These are phyloP conservation scores for Leuctra nigra DNA, from an alignment of 2,888 invertebrate genomes.

Conservation along the genomic window DNA sequence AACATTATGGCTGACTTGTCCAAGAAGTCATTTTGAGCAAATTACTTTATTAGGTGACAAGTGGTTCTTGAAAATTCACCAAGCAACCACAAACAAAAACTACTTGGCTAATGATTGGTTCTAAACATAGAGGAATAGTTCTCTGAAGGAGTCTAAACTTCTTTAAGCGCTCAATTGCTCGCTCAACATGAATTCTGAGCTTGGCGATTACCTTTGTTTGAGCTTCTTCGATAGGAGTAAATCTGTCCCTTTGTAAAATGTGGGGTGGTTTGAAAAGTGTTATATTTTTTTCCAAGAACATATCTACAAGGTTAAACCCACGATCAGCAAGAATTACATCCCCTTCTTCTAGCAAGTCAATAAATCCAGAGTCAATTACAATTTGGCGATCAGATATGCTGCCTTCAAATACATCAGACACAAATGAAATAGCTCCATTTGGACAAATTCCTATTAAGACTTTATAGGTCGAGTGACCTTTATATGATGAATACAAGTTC, in stretches of 20 bases:
- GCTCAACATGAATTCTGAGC: not conserved
- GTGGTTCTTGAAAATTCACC: not conserved
- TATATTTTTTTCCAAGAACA: not conserved
- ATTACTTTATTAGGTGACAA: no score
- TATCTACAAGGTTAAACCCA: conserved; percentile 2
- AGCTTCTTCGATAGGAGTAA: conserved; percentile 1
- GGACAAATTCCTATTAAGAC: not conserved
- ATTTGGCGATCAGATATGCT: conserved; percentile 6
- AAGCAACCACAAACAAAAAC: conserved; percentile 1
- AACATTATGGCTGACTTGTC: no score
- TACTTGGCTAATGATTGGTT: not conserved
- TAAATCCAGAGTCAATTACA: not conserved
- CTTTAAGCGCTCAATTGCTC: not conserved
- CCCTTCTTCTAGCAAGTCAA: not conserved
- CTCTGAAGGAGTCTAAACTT: not conserved
- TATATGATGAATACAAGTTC: conserved; percentile 1
- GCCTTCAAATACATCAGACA: conserved; percentile 4
- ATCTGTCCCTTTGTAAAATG: not conserved
- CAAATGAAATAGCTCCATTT: not conserved
- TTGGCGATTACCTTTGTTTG: not conserved
- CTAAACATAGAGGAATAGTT: not conserved
- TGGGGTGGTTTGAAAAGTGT: not conserved
- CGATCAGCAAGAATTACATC: conserved; percentile 3
- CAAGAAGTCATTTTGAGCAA: no score
- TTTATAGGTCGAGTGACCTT: not conserved